A percentile compares a stretch with the other conserved stretches of the same genome.
phyloP scores from a whole-genome alignment of 53 echinoderm and acorn worm genomes.

The Stichopus horrens region DNA sequence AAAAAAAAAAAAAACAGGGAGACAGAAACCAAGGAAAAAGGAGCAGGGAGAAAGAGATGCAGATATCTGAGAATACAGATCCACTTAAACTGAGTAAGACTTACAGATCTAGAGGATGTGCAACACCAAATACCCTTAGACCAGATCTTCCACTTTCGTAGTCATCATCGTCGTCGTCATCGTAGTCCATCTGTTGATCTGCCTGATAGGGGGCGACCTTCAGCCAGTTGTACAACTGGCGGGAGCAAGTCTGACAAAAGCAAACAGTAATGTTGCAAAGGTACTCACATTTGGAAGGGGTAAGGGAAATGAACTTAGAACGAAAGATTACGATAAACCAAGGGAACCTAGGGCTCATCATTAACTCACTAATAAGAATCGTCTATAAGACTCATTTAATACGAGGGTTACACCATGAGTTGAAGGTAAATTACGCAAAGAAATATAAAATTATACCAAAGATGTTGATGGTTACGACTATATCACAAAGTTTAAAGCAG shows the following conservation, averaged over 20 bases:
- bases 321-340: too few species aligned
- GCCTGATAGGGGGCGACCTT: constrained; percentile 95
- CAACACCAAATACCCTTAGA: constrained; percentile 81
- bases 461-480: background rate
- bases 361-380: too few species aligned
- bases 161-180: constrained; percentile 87
- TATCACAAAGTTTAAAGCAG: background rate
- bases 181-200: constrained; percentile 91
- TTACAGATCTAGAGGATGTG: constrained; percentile 83
- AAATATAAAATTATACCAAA: too few species aligned
- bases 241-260: constrained; percentile 65
- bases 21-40: too few species aligned
- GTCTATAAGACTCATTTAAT: too few species aligned
- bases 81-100: constrained; percentile 21
- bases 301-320: too few species aligned
- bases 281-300: too few species aligned
- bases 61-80: background rate
- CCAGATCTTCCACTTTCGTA: constrained; percentile 78
- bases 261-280: too few species aligned
- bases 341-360: too few species aligned
- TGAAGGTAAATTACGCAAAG: too few species aligned
- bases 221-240: constrained; percentile 86
- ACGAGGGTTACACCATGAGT: too few species aligned
- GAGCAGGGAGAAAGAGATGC: too few species aligned
- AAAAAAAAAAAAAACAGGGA: background rate